Conservation (phyloP, 2,113 vertebrate genomes). For the Dermatemys mawii region DNA sequence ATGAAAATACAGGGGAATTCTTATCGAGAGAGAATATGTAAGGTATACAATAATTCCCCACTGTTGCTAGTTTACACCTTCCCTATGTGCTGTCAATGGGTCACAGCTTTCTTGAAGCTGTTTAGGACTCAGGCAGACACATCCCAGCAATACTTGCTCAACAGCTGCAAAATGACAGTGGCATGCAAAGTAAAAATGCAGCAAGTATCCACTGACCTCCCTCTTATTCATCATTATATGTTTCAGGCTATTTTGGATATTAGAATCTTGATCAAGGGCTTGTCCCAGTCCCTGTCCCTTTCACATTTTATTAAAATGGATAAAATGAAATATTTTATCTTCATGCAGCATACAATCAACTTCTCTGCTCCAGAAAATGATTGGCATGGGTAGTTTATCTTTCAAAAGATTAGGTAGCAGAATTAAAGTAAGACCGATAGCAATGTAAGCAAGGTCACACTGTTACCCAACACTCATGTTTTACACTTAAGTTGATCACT, state of each 20-base stretch:
- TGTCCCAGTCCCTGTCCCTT: not conserved
- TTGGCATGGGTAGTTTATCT: accelerated
- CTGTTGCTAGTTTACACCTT: not conserved
- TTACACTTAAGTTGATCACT: not conserved
- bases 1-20: too few relatives aligned
- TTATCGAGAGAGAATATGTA: not conserved
- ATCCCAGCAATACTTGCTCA: constrained; percentile 5
- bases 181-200: constrained; percentile 44
- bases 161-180: not conserved
- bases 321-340: not conserved
- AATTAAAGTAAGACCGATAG: not conserved
- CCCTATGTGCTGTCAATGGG: not conserved
- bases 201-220: constrained; percentile 22
- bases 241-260: not conserved
- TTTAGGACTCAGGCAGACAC: not conserved
- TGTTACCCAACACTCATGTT: too few relatives aligned
- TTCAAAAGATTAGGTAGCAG: not conserved
- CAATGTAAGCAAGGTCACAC: too few relatives aligned
- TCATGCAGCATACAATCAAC: not conserved
- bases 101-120: not conserved
- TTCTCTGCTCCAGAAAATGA: not conserved
- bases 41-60: accelerated
- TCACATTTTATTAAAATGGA: not conserved
- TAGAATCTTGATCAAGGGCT: not conserved
- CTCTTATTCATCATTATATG: not conserved